Evolutionary conservation across 1,140 invertebrate species (phyloP), one percentile per base, ranked within the genome.

Genomic region (Papilio xuthus): DNA sequence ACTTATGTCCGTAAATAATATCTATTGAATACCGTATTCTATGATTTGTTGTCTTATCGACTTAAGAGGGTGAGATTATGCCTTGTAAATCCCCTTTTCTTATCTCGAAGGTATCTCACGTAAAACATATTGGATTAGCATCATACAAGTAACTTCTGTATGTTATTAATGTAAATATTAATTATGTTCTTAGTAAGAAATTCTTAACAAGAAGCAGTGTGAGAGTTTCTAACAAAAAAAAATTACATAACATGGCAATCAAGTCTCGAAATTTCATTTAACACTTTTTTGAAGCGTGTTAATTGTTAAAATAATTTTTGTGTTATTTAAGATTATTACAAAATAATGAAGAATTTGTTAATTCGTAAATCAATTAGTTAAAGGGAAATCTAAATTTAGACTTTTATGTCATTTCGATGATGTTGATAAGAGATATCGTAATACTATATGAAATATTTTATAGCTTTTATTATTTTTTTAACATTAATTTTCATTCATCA

Each of bases 361-460:
- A 63, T 63, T 63, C 2, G 7, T 3, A 26, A 63, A 63, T 28
- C 56, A 26, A 63, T 63, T 63, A 63, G 28, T 63, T 63, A 26
- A 63, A 26, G 23, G 26, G 56, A 63, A 26, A 26, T 63, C 56
- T 63, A 63, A 63, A 63, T 63, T 9, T 63, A 63, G 56, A 63
- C 23, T 63, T 63, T 63, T 63, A 63, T 63, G 23, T 63, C 26
- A 23, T 13, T 63, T 26, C 20, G 56, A 53, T 53, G 50, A 13
- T 63, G 9, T 10, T 60, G 53, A 23, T 56, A 63, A 63, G 15
- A 15, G 9, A 26, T 63, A 63, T 63, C 10, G 56, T 26, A 26
- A 26, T 63, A 4, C n/a, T n/a, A n/a, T 13, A 63, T 63, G 9
- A 23, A 23, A 23, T n/a, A 56, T 56, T n/a, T n/a, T n/a, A n/a